These are phyloP conservation scores for Nemotelus pantherinus DNA, from an alignment of 2,888 invertebrate species.

Conservation along the genomic window DNA sequence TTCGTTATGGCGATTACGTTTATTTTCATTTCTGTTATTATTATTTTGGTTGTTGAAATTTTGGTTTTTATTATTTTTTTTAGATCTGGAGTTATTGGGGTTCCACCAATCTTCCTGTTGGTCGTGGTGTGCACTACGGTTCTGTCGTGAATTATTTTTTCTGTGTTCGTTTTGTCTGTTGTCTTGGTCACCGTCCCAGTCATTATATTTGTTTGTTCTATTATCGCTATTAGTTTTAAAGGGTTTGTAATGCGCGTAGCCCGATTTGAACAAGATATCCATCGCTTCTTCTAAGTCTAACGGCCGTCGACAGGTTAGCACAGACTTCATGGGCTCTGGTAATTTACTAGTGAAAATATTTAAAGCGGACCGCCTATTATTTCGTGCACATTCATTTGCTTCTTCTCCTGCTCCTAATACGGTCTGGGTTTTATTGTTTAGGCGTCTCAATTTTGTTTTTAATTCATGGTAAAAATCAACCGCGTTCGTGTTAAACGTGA, in stretches of 20 bases:
- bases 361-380: not conserved
- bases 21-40: not conserved
- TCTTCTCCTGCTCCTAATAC: not conserved
- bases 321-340: too few species aligned
- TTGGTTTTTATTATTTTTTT: not conserved
- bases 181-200: too few species aligned
- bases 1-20: not conserved
- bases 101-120: not conserved
- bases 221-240: too few species aligned
- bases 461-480: conserved; percentile 30
- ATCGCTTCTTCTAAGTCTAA: too few species aligned
- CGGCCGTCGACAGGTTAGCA: too few species aligned
- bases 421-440: conserved; percentile 9
- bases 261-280: too few species aligned
- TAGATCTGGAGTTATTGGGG: not conserved
- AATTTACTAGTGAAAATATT: conserved; percentile 11
- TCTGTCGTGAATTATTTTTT: too few species aligned
- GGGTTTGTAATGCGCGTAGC: too few species aligned
- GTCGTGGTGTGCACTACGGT: too few species aligned
- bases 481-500: conserved; percentile 13
- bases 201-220: too few species aligned
- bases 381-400: not conserved
- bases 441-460: conserved; percentile 10
- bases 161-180: too few species aligned
- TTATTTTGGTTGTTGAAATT: not conserved